Base-by-base conservation (phyloP, 2,113 vertebrate genomes). In the Percopsis transmontana region DNA sequence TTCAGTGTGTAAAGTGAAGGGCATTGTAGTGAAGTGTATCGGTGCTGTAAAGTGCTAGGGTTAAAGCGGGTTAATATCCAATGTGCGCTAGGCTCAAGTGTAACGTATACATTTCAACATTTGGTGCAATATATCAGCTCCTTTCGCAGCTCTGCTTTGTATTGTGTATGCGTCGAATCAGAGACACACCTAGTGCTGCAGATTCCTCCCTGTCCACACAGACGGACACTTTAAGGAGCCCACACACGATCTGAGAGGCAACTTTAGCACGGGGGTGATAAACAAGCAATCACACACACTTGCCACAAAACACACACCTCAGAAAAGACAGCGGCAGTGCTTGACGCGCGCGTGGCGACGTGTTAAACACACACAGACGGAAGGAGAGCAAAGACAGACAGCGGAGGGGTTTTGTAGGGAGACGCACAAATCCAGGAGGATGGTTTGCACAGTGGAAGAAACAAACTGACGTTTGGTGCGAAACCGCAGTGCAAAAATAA, bases 41-140 rank as follows among this genome's bases (percentile, higher is more conserved):
- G 20, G 72, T n/a, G 79, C 54, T 60, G 69, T 24, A 18, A 76
- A 80, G 73, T 54, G 68, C 20, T 18, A n/a, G 50, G 70, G 76
- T 85, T 83, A 85, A 89, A 82, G 77, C 27, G 61, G 69, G 78
- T 87, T 82, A 86, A 87, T 85, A 84, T 72, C 61, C 76, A 73
- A 84, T 80, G 83, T 13, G 53, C 76, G 76, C 71, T 74, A 59
- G 69, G 71, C 78, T 83, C 78, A 66, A 83, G 82, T 51, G 41
- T 53, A 79, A 87, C 79, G 80, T 83, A 69, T 73, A 83, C 76
- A 33, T 33, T 33, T 33, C 5, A 33, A 33, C 27, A 33, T 33
- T n/a, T n/a, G n/a, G n/a, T n/a, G n/a, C n/a, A n/a, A n/a, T 41
- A 12, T 4, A 14, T 45, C 12, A 14, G 12, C 40, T 12, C 40